Evolutionary conservation across 2,797 vertebrate genomes (phyloP).

Genomic region (Rhincodon typus): DNA sequence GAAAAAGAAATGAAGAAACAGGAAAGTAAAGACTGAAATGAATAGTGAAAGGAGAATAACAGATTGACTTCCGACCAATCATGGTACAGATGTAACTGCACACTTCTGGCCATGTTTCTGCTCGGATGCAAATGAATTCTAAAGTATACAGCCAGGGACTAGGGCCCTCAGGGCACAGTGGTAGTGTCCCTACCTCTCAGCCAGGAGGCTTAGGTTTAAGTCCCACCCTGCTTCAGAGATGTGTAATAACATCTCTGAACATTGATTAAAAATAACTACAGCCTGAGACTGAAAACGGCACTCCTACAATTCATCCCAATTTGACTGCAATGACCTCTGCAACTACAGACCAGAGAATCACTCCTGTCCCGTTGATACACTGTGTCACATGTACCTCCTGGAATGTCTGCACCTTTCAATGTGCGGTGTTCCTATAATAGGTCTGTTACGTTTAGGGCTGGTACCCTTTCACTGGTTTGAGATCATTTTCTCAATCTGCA

Average conservation of each 20-base stretch:
- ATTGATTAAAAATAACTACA: background rate
- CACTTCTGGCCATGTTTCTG: background rate
- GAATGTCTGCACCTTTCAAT: background rate
- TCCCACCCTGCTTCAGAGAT: too few relatives aligned
- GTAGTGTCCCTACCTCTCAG: too few relatives aligned
- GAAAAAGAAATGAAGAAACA: background rate
- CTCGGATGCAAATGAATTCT: background rate
- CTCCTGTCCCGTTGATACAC: background rate
- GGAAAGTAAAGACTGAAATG: background rate
- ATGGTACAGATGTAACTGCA: background rate
- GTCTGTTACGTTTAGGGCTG: background rate
- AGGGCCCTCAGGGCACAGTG: too few relatives aligned
- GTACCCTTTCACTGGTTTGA: background rate
- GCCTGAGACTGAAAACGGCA: background rate
- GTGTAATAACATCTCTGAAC: too few relatives aligned
- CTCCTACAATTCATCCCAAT: background rate
- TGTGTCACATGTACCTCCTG: background rate
- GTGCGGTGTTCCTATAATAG: background rate
- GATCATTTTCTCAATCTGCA: background rate
- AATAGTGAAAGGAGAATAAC: background rate
- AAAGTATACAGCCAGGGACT: too few relatives aligned
- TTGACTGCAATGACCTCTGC: background rate
- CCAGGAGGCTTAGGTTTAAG: too few relatives aligned
- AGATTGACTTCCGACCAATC: background rate
- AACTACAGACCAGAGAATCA: background rate